Evolutionary conservation across 2,113 vertebrate genomes (phyloP), one percentile per base, ranked within the genome.

Genomic region (Gallinago undulata): DNA sequence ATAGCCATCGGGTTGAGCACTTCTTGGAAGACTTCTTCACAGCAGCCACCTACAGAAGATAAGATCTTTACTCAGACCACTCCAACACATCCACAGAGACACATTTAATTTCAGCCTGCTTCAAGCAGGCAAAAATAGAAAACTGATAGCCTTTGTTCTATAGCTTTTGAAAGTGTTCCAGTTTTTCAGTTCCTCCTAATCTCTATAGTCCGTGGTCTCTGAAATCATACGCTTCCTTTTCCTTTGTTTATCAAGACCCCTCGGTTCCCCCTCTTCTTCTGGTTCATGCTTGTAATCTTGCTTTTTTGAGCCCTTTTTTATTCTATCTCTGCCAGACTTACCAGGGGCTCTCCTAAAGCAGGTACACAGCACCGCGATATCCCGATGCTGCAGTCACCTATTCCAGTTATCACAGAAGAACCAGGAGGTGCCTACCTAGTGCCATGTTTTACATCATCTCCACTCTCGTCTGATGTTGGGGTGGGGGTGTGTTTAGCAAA

Each of bases 101-200:
- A 63, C 16, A 5, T 19, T 1, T 5, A n/a, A 87, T 56, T 89
- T 72, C 69, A 84, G 13, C 48, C 53, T 37, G 8, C n/a, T 84
- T 60, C 43, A 59, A 55, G 28, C 17, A 78, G 55, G 11, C 9
- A 18, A 72, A 89, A 95, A 51, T 22, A 89, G 74, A 70, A 78
- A 81, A 43, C 39, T 13, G 25, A 56, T 56, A 43, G 35, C 77
- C 48, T 30, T 87, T 27, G 48, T 68, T 89, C 59, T 73, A 84
- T 31, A 87, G 66, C 21, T 79, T 83, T 89, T 82, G 78, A 91
- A 62, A 68, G 35, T 39, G 60, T 72, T 95, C 74, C 81, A 94
- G 60, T 87, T 89, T 94, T 93, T 94, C 81, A 72, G 84, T 96
- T 96, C 89, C 93, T 76, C 77, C 69, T 82, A 51, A 41, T 59